Percentiles rank a stretch among this genome's conserved stretches.
Conservation (phyloP, 2,797 vertebrate species). For the Tenualosa thibaudeaui region DNA sequence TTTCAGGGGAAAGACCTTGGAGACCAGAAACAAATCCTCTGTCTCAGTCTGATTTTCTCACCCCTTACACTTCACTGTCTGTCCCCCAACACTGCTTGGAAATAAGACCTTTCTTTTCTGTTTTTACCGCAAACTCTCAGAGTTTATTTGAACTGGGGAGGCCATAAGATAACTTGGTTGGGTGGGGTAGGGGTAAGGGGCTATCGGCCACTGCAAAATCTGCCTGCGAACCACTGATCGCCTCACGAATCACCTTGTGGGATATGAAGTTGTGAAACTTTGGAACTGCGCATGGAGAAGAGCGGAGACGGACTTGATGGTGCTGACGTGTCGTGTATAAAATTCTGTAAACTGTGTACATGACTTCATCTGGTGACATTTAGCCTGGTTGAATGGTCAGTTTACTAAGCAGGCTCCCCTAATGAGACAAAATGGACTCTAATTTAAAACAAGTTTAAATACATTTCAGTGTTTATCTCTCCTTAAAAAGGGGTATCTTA, state of each 20-base stretch:
- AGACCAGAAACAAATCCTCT: background rate
- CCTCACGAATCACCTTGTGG: background rate
- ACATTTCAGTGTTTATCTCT: no score
- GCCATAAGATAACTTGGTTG: background rate
- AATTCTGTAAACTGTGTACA: conserved; percentile 48
- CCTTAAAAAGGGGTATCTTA: no score
- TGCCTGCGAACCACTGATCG: background rate
- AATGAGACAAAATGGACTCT: background rate
- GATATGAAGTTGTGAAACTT: conserved; percentile 38
- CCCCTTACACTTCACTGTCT: background rate
- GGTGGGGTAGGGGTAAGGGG: background rate
- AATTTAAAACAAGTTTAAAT: background rate
- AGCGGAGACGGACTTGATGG: background rate
- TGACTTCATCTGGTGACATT: conserved; percentile 43
- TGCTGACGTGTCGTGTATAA: conserved; percentile 59
- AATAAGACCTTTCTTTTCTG: background rate
- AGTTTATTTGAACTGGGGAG: background rate
- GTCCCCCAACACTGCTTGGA: background rate
- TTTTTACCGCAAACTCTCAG: background rate
- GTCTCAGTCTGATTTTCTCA: background rate
- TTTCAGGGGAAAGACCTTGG: background rate
- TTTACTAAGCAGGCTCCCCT: background rate
- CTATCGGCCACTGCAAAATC: conserved; percentile 29
- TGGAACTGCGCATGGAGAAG: conserved; percentile 24
- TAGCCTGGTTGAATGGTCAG: conserved; percentile 23